Base-by-base conservation (phyloP, 1,140 invertebrate species). In the Onthophagus taurus region DNA sequence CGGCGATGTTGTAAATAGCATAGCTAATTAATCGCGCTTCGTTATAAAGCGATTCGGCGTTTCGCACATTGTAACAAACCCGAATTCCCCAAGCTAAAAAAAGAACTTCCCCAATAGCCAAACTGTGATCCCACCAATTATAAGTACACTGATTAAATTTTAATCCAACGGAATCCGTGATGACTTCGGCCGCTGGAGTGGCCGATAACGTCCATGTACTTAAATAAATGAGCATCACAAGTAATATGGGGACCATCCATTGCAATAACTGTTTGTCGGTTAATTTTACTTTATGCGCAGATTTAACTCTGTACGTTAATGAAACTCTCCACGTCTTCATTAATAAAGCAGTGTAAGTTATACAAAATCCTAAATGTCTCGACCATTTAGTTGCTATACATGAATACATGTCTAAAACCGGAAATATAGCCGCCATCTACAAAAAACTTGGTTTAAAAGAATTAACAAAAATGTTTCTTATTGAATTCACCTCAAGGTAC, bases 301-400 rank as follows among this genome's bases (percentile, higher is more conserved):
- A 90, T 61, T 93, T 92, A 0, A 93, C 88, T n/a, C 89, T 78
- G 67, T 93, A 94, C 11, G 91, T 94, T 31, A 93, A 68, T 0
- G 89, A 94, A 19, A 95, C 90, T 54, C 89, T 77, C 88, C 89
- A 93, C 3, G 89, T 91, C 68, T 94, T 94, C 78, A 94, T 86
- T 2, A 93, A 71, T 19, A 94, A 66, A 2, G 89, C 87, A 7
- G 87, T 91, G 61, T 92, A 93, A 7, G 89, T 90, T 20, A 93
- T 77, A 55, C 85, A 89, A 60, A 94, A 94, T 5, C 90, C 90
- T 61, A 93, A 75, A 63, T 93, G 86, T 17, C 87, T 71, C 0
- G 85, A 85, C 89, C 89, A 93, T 65, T 92, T 91, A 2, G 87
- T 90, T 0, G 84, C 82, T 45, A 91, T 82, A 58, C 90, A 94